These are phyloP conservation scores for Agriopis marginaria DNA, from an alignment of 2,888 invertebrate species.

Conservation along the genomic window DNA sequence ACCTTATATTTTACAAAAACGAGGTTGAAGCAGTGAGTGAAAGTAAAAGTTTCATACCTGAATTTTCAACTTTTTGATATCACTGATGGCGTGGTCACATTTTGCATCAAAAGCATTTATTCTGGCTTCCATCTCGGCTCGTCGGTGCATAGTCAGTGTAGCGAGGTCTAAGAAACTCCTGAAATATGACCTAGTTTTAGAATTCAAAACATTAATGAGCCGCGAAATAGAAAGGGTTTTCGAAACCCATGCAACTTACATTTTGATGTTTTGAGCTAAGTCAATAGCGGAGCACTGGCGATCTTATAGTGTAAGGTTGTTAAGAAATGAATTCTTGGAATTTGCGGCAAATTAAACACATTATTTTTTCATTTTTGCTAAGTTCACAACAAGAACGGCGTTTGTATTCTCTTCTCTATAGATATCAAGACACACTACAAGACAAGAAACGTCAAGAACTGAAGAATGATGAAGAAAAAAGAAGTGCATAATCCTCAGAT, in stretches of 20 bases:
- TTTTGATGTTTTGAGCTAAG: constrained; percentile 38
- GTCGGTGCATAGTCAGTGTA: constrained; percentile 72
- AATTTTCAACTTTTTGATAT: constrained; percentile 70
- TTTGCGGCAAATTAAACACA: neutral
- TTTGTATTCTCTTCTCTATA: no score
- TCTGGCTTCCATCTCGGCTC: constrained; percentile 74
- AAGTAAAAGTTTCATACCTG: constrained; percentile 59
- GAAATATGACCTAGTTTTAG: constrained; percentile 28
- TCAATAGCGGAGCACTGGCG: neutral
- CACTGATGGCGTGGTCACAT: constrained; percentile 70
- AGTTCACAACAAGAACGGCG: no score
- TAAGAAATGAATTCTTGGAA: neutral
- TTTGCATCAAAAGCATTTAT: constrained; percentile 67
- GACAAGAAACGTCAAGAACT: no score
- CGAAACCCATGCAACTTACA: constrained; percentile 50
- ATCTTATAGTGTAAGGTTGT: neutral
- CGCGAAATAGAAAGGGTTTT: constrained; percentile 44
- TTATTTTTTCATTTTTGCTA: neutral
- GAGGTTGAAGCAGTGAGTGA: neutral
- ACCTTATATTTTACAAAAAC: neutral
- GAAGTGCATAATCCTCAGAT: no score
- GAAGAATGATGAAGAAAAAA: no score
- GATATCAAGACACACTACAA: no score
- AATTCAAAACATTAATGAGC: constrained; percentile 2
- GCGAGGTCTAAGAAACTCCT: constrained; percentile 80